Evolutionary conservation across 2,888 invertebrate genomes (phyloP).

Genomic region (Caenorhabditis panamensis): DNA sequence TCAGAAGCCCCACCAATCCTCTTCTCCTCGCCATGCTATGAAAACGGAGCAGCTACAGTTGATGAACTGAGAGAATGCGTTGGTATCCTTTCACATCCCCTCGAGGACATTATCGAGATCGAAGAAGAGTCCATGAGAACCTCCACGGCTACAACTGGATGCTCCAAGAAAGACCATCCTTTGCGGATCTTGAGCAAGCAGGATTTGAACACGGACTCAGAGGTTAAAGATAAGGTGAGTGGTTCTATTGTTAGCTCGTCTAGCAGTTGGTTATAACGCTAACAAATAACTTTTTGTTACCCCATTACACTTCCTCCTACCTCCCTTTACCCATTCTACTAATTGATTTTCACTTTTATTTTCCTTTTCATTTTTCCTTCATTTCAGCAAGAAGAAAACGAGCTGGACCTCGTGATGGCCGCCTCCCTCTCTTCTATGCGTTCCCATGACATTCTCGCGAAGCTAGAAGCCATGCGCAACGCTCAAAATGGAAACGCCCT

Average conservation of each 20-base stretch:
- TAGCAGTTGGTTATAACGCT: neutral
- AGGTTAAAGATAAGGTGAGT: conserved; percentile 50
- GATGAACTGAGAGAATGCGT: conserved; percentile 59
- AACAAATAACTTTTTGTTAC: neutral
- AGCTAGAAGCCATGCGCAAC: conserved; percentile 67
- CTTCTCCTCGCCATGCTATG: conserved; percentile 48
- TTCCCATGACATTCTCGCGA: conserved; percentile 75
- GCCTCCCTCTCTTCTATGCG: conserved; percentile 76
- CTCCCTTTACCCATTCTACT: neutral
- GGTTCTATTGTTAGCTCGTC: neutral
- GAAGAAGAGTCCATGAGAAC: conserved; percentile 74
- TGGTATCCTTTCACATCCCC: conserved; percentile 67
- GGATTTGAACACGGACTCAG: conserved; percentile 52
- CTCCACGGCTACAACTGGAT: conserved; percentile 44
- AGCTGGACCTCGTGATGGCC: conserved; percentile 86
- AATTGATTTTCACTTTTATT: neutral
- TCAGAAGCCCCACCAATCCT: conserved; percentile 61
- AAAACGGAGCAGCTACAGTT: conserved; percentile 37
- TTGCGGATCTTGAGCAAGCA: conserved; percentile 67
- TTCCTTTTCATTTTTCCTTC: conserved; percentile 12
- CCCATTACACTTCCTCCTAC: neutral
- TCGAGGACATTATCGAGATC: conserved; percentile 75
- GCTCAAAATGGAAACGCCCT: conserved; percentile 26
- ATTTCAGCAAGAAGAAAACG: conserved; percentile 58
- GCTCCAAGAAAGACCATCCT: conserved; percentile 64